phyloP scores from a whole-genome alignment of 1,140 invertebrate species.

The Zaprionus ghesquierei region DNA sequence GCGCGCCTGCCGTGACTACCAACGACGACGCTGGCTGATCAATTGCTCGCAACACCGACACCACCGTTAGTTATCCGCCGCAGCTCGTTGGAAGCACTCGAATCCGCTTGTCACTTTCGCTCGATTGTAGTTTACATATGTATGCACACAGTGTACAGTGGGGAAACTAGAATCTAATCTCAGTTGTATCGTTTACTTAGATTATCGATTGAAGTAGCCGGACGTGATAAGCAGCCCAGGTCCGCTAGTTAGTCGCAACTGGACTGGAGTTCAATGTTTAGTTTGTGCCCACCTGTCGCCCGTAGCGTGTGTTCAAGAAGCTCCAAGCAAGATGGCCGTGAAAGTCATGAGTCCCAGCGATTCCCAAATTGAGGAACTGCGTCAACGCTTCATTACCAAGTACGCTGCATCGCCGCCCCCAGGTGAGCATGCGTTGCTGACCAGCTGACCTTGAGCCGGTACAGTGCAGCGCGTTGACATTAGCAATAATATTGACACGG shows the following conservation, averaged over 20 bases:
- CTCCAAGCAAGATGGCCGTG: constrained; percentile 43
- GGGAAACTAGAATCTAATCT: constrained; percentile 55
- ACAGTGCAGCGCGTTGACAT: neutral
- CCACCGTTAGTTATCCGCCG: constrained; percentile 56
- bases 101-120: neutral
- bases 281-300: constrained; percentile 20
- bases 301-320: constrained; percentile 24
- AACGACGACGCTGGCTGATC: constrained; percentile 26
- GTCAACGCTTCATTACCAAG: constrained; percentile 84
- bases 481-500: neutral
- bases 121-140: neutral
- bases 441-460: neutral
- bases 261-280: constrained; percentile 42
- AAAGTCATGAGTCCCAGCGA: constrained; percentile 72
- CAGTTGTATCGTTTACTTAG: constrained; percentile 25
- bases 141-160: neutral
- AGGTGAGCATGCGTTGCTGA: constrained; percentile 47
- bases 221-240: constrained; percentile 28
- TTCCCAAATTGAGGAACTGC: constrained; percentile 83
- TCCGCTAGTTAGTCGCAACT: neutral
- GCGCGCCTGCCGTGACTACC: constrained; percentile 55
- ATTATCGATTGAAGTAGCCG: constrained; percentile 58
- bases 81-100: constrained; percentile 56
- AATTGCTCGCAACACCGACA: constrained; percentile 14
- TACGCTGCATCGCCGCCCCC: constrained; percentile 82